Evolutionary conservation across 1,140 invertebrate species (phyloP).

Genomic region (Drosophila takahashii): DNA sequence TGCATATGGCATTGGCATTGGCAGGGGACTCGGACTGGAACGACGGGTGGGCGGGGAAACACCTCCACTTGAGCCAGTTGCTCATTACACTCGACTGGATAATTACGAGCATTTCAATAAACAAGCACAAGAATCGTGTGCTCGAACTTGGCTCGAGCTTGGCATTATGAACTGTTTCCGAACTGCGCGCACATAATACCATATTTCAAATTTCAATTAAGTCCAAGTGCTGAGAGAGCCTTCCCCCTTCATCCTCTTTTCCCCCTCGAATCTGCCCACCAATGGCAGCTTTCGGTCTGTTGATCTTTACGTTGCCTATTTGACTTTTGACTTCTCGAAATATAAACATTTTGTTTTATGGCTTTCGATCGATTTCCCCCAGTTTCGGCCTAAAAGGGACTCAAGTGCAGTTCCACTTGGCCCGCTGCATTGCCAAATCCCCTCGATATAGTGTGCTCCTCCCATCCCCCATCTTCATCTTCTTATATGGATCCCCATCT

Average conservation of each 20-base stretch:
- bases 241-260: conserved; percentile 1
- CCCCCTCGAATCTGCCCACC: conserved; percentile 20
- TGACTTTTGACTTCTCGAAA: conserved; percentile 79
- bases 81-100: conserved; percentile 79
- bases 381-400: conserved; percentile 58
- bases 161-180: conserved; percentile 79
- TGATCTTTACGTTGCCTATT: conserved; percentile 69
- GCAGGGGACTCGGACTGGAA: too few relatives aligned
- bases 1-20: conserved; percentile 52
- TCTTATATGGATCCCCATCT: neutral
- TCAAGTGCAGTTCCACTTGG: conserved; percentile 73
- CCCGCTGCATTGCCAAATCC: conserved; percentile 53
- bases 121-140: conserved; percentile 60
- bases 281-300: conserved; percentile 59
- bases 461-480: neutral
- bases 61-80: conserved; percentile 74
- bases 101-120: conserved; percentile 77
- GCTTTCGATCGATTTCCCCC: conserved; percentile 62
- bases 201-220: conserved; percentile 84
- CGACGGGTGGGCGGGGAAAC: conserved; percentile 9
- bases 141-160: conserved; percentile 56
- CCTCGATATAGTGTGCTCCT: neutral
- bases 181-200: conserved; percentile 80
- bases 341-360: conserved; percentile 81
- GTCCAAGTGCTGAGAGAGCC: conserved; percentile 81